Evolutionary conservation across 2,888 invertebrate genomes (phyloP).

Genomic region (Arge pagana): DNA sequence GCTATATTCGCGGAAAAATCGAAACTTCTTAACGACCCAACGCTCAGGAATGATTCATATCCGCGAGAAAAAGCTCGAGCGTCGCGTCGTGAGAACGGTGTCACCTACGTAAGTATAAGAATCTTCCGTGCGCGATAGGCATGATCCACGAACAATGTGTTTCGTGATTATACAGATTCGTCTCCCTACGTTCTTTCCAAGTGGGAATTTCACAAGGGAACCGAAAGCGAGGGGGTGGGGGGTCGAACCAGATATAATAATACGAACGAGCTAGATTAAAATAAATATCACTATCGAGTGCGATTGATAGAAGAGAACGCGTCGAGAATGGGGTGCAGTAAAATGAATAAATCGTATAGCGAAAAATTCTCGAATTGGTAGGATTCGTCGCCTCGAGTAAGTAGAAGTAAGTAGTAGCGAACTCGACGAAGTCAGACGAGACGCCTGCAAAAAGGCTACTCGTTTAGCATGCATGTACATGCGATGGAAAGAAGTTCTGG

Average conservation of each 20-base stretch:
- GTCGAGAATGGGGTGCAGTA: neutral
- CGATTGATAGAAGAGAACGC: neutral
- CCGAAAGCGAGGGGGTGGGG: neutral
- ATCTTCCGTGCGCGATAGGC: conserved; percentile 15
- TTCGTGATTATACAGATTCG: conserved; percentile 10
- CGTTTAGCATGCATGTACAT: conserved; percentile 7
- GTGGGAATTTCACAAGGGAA: neutral
- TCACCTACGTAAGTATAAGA: conserved; percentile 14
- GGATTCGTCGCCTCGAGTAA: no score
- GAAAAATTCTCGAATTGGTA: no score
- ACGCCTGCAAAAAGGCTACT: conserved; percentile 5
- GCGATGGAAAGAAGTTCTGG: no score
- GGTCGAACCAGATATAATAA: neutral
- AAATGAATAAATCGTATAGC: no score
- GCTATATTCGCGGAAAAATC: no score
- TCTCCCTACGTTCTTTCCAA: neutral
- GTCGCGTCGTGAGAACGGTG: conserved; percentile 12
- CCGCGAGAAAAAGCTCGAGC: conserved; percentile 2
- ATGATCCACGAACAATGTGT: conserved; percentile 17
- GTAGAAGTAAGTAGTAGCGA: conserved; percentile 12
- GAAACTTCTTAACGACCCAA: no score
- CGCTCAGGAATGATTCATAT: conserved; percentile 15
- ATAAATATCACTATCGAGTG: no score
- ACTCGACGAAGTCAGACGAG: no score
- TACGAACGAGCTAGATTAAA: neutral